A percentile compares a stretch with the other conserved stretches of the same genome.
phyloP scores from a whole-genome alignment of 2,888 invertebrate species.

The Stenolophus ochropezus region DNA sequence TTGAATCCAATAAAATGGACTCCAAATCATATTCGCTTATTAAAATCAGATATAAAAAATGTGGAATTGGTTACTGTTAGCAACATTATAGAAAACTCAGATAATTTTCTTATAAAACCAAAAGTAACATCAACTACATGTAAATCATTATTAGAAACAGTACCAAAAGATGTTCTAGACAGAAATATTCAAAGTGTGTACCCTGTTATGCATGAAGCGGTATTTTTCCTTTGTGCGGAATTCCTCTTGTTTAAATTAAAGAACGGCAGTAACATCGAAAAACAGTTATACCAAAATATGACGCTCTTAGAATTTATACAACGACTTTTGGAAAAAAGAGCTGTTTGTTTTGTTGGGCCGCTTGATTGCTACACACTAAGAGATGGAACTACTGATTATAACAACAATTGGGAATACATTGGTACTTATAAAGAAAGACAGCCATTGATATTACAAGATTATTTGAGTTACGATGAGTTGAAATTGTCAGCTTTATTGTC shows the following conservation, averaged over 20 bases:
- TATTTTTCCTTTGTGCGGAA: conserved; percentile 77
- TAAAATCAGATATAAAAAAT: not conserved
- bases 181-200: conserved; percentile 78
- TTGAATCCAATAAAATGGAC: conserved; percentile 48
- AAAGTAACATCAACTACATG: conserved; percentile 70
- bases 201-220: conserved; percentile 81
- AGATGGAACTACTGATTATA: conserved; percentile 71
- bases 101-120: conserved; percentile 71
- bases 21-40: conserved; percentile 1
- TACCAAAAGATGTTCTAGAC: conserved; percentile 64
- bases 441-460: conserved; percentile 75
- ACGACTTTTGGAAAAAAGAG: conserved; percentile 76
- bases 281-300: conserved; percentile 74
- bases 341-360: conserved; percentile 74
- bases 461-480: conserved; percentile 80
- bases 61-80: conserved; percentile 61
- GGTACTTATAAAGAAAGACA: conserved; percentile 76
- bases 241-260: conserved; percentile 79
- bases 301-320: conserved; percentile 76
- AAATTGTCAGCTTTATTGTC: conserved; percentile 78
- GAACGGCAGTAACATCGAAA: conserved; percentile 66
- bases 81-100: conserved; percentile 70
- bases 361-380: conserved; percentile 75
- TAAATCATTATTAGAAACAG: conserved; percentile 64
- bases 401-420: conserved; percentile 76